phyloP scores from a whole-genome alignment of 2,113 vertebrate genomes.

The Lasiurus cinereus region DNA sequence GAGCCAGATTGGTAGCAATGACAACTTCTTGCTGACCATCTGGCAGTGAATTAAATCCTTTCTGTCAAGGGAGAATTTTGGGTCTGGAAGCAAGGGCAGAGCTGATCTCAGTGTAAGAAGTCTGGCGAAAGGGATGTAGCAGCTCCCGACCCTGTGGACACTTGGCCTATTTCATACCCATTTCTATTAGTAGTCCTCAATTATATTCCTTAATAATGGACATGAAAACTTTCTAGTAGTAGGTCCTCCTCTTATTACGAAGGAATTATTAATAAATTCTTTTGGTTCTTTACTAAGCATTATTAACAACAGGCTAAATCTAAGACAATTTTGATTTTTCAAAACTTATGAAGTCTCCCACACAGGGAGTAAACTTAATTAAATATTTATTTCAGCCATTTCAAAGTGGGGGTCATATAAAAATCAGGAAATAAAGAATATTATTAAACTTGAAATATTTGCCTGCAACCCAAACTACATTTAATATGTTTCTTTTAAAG shows the following conservation, averaged over 20 bases:
- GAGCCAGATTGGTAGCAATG: slow-evolving; percentile 11
- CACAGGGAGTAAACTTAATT: neutral
- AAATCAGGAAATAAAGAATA: neutral
- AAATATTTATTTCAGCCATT: slow-evolving; percentile 35
- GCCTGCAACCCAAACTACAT: neutral
- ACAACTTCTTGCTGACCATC: neutral
- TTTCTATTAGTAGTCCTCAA: neutral
- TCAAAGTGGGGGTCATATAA: neutral
- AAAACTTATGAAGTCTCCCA: neutral
- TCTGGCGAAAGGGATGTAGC: neutral
- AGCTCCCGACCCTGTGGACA: neutral
- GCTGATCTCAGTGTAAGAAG: neutral
- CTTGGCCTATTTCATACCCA: neutral
- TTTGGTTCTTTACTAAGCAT: neutral
- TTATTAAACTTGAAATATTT: neutral
- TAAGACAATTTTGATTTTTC: slow-evolving; percentile 2
- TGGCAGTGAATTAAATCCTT: slow-evolving; percentile 23
- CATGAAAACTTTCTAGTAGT: neutral
- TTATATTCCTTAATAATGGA: neutral
- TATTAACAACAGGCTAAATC: slow-evolving; percentile 5
- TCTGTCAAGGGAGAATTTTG: neutral
- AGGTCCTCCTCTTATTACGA: neutral
- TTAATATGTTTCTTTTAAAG: neutral
- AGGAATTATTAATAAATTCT: neutral
- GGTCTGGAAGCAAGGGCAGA: neutral